Evolutionary conservation across 2,888 invertebrate species (phyloP).

Genomic region (Epinotia ramella): DNA sequence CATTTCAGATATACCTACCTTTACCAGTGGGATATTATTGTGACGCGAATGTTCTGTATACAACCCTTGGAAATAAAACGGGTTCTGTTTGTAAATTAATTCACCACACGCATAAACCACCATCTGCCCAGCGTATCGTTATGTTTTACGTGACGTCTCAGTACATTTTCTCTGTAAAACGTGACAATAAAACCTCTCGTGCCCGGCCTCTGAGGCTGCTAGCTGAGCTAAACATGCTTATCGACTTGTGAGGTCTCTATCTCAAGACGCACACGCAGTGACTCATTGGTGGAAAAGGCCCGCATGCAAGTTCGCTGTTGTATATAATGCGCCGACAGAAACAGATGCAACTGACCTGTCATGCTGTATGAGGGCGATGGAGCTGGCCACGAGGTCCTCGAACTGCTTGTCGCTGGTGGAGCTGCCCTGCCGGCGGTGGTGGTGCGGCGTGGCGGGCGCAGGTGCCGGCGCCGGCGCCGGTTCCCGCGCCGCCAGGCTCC

Average conservation of each 20-base stretch:
- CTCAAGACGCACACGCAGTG: not conserved
- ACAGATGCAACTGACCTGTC: constrained; percentile 79
- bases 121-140: not conserved
- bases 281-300: not conserved
- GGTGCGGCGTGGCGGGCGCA: constrained; percentile 75
- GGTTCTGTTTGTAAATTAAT: not conserved
- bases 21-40: too few species aligned
- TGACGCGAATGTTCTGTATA: too few species aligned
- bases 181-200: too few species aligned
- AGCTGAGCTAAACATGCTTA: not conserved
- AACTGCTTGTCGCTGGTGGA: constrained; percentile 83
- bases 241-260: not conserved
- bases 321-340: not conserved
- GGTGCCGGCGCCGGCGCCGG: constrained; percentile 57
- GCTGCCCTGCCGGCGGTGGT: constrained; percentile 78
- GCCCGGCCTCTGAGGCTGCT: too few species aligned
- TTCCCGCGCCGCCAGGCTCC: constrained; percentile 64
- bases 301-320: not conserved
- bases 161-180: too few species aligned
- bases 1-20: too few species aligned
- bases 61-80: too few species aligned
- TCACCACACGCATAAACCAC: not conserved
- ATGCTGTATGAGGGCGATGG: constrained; percentile 89
- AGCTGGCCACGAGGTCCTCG: constrained; percentile 88
- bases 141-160: too few species aligned